Evolutionary conservation across 2,888 invertebrate genomes (phyloP).

Genomic region (Carabus problematicus): DNA sequence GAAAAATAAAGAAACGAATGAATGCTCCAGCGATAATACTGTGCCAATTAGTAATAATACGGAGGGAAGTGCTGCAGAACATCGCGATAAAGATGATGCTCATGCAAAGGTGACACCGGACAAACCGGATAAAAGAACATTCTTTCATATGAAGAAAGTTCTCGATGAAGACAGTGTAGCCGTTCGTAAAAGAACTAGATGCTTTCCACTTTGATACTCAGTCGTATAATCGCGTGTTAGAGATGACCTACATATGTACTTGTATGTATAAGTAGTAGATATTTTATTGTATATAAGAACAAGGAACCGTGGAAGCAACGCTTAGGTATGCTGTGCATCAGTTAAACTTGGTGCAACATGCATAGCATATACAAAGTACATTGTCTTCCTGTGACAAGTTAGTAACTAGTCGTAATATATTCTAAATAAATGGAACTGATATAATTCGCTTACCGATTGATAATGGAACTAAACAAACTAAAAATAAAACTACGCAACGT

Average conservation of each 20-base stretch:
- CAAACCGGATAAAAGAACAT: too few relatives aligned
- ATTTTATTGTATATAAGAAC: not conserved
- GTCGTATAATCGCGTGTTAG: constrained; percentile 30
- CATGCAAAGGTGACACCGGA: constrained; percentile 12
- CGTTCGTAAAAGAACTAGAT: constrained; percentile 47
- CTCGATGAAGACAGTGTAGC: constrained; percentile 45
- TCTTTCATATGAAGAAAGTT: too few relatives aligned
- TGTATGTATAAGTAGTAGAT: constrained; percentile 8
- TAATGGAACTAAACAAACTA: not conserved
- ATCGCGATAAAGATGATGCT: constrained; percentile 46
- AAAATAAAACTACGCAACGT: not conserved
- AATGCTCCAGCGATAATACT: too few relatives aligned
- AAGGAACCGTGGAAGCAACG: not conserved
- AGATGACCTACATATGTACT: not conserved
- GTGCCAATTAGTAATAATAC: too few relatives aligned
- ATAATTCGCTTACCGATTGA: constrained; percentile 12
- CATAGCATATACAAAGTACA: constrained; percentile 26
- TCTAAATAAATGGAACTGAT: constrained; percentile 42
- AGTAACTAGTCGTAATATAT: constrained; percentile 38
- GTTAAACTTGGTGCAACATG: not conserved
- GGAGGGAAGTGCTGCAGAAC: too few relatives aligned
- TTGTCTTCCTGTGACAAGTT: constrained; percentile 25
- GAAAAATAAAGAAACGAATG: too few relatives aligned
- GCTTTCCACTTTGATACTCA: constrained; percentile 50
- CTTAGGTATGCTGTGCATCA: not conserved